phyloP scores from a whole-genome alignment of 2,797 vertebrate genomes.

The Tarsius wallacei region DNA sequence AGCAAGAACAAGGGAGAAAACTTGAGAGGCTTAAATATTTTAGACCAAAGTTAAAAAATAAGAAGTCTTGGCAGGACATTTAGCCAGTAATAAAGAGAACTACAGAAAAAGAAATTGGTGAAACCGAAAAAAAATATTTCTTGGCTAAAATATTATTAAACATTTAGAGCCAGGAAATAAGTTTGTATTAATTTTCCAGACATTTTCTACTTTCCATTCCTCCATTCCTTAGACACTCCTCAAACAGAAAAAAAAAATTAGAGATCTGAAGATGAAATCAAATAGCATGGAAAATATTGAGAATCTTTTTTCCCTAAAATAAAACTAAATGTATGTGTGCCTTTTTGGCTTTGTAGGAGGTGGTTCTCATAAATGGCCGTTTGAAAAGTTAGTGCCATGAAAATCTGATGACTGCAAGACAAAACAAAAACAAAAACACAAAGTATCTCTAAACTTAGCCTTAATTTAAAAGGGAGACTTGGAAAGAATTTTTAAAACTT shows the following conservation, averaged over 20 bases:
- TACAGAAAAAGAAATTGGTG: constrained; percentile 51
- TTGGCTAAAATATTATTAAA: constrained; percentile 76
- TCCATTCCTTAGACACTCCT: constrained; percentile 29
- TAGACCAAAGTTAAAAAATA: constrained; percentile 69
- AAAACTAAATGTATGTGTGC: constrained; percentile 57
- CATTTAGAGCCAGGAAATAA: constrained; percentile 68
- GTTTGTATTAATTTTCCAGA: constrained; percentile 80
- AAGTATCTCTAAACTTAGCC: constrained; percentile 51
- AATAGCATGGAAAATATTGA: constrained; percentile 65
- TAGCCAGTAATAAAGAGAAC: constrained; percentile 68
- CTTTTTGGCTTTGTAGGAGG: constrained; percentile 48
- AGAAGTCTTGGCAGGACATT: constrained; percentile 59
- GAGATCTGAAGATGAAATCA: constrained; percentile 60
- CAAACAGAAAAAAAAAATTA: constrained; percentile 14
- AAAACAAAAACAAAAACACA: constrained; percentile 48
- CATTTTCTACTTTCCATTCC: constrained; percentile 71
- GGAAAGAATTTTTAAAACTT: constrained; percentile 70
- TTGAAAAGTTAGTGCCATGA: constrained; percentile 47
- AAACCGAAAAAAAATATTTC: constrained; percentile 68
- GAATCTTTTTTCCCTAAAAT: constrained; percentile 45
- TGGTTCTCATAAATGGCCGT: constrained; percentile 46
- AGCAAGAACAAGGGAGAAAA: constrained; percentile 6
- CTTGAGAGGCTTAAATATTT: constrained; percentile 63
- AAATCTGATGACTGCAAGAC: constrained; percentile 10
- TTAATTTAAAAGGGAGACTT: constrained; percentile 44